A percentile compares a stretch with the other conserved stretches of the same genome.
Conservation (phyloP, 2,797 vertebrate genomes). For the Liparis tanakae region DNA sequence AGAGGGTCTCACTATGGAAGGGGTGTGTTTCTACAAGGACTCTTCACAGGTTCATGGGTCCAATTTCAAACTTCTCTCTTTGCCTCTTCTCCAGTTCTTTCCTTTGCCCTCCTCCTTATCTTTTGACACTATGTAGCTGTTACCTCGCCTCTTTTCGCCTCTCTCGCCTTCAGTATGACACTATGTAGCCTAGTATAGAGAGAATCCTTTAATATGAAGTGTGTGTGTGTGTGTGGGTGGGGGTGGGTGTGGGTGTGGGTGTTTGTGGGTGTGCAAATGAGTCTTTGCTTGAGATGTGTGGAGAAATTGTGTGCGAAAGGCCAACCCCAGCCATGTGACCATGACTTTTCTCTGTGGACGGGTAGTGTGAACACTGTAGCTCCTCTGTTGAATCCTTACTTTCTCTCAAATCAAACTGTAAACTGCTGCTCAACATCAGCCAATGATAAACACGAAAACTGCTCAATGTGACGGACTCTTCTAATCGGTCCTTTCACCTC, state of each 20-base stretch:
- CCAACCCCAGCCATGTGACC: constrained; percentile 65
- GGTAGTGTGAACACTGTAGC: constrained; percentile 79
- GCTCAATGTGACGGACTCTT: constrained; percentile 61
- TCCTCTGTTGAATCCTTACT: constrained; percentile 66
- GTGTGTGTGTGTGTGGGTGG: constrained; percentile 24
- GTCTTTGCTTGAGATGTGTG: constrained; percentile 41
- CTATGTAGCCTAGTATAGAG: constrained; percentile 80
- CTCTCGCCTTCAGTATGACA: constrained; percentile 77
- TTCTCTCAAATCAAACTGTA: constrained; percentile 77
- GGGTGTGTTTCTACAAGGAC: constrained; percentile 71
- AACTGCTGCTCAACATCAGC: constrained; percentile 81
- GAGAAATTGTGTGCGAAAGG: constrained; percentile 49
- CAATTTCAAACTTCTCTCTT: constrained; percentile 74
- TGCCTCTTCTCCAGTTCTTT: constrained; percentile 58
- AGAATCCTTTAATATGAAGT: constrained; percentile 73
- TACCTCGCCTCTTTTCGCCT: constrained; percentile 71
- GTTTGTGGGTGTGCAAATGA: constrained; percentile 31
- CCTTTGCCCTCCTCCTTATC: constrained; percentile 41
- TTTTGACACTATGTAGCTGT: constrained; percentile 78
- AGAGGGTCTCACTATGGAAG: constrained; percentile 62
- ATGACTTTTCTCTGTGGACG: constrained; percentile 69
- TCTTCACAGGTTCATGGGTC: constrained; percentile 81
- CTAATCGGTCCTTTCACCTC: constrained; percentile 46
- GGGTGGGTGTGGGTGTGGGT: constrained; percentile 31
- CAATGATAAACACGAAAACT: constrained; percentile 70